These are phyloP conservation scores for Geotrypetes seraphini DNA, from an alignment of 2,797 vertebrate species.

Conservation along the genomic window DNA sequence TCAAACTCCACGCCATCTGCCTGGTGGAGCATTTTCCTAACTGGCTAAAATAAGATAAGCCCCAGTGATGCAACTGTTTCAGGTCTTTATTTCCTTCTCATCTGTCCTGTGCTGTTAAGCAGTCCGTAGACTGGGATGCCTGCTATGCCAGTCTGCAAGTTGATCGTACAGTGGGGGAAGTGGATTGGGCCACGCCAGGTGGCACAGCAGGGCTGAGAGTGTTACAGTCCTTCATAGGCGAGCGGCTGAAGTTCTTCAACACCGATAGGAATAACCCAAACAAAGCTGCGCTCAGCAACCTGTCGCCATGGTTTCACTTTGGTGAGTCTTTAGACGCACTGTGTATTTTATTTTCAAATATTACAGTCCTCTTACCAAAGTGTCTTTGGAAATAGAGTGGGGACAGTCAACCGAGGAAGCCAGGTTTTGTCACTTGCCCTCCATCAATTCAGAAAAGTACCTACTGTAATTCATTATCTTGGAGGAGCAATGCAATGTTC, in stretches of 20 bases:
- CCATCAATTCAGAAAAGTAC: too few species aligned
- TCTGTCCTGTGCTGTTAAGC: not conserved
- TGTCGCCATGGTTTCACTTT: conserved; percentile 81
- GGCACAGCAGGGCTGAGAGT: conserved; percentile 48
- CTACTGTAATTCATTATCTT: too few species aligned
- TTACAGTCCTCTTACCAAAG: too few species aligned
- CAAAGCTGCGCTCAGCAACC: conserved; percentile 63
- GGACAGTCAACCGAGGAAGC: too few species aligned
- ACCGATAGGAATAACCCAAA: conserved; percentile 73
- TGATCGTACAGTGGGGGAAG: conserved; percentile 57
- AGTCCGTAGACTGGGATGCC: conserved; percentile 67
- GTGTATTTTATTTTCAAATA: too few species aligned
- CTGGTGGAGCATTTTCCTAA: too few species aligned
- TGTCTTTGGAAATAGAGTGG: too few species aligned
- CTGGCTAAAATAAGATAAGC: too few species aligned
- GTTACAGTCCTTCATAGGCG: conserved; percentile 68
- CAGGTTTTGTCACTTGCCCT: too few species aligned
- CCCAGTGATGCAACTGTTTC: too few species aligned
- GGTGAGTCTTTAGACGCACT: conserved; percentile 64
- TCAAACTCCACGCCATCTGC: too few species aligned
- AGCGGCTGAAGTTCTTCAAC: conserved; percentile 58
- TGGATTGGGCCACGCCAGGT: conserved; percentile 70
- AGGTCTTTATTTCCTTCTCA: not conserved
- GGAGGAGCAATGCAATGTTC: too few species aligned
- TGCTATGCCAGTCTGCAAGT: conserved; percentile 60